Percentiles rank a stretch among this genome's conserved stretches.
These are phyloP conservation scores for Rhingia campestris DNA, from an alignment of 2,888 invertebrate species.

Conservation along the genomic window DNA sequence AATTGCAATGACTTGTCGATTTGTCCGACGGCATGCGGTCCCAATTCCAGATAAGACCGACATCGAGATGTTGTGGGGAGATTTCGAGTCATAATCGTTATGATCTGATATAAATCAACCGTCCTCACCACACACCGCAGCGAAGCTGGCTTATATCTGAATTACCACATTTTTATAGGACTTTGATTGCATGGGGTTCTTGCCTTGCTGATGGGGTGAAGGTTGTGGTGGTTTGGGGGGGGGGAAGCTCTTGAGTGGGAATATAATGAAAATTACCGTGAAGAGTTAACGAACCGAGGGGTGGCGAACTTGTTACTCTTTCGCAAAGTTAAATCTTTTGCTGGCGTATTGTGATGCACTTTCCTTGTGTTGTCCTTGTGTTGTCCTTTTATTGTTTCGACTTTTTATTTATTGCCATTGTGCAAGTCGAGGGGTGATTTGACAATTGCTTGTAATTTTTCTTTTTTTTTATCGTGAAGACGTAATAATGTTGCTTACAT, in stretches of 20 bases:
- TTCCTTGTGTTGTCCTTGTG: constrained; percentile 19
- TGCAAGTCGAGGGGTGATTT: constrained; percentile 30
- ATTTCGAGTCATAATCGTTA: constrained; percentile 72
- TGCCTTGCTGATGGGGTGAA: constrained; percentile 6
- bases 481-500: constrained; percentile 16
- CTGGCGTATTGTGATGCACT: constrained; percentile 57
- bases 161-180: constrained; percentile 69
- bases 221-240: constrained; percentile 1
- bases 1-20: constrained; percentile 70
- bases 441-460: constrained; percentile 61
- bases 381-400: constrained; percentile 33
- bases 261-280: constrained; percentile 76
- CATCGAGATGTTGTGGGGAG: constrained; percentile 51
- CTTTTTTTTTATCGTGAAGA: constrained; percentile 22
- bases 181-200: constrained; percentile 57
- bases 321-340: constrained; percentile 56
- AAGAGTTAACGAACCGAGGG: constrained; percentile 80
- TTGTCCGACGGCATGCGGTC: constrained; percentile 58
- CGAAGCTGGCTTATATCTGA: constrained; percentile 18
- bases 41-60: not conserved
- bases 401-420: constrained; percentile 63
- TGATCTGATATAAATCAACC: constrained; percentile 70
- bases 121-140: constrained; percentile 6
- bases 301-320: constrained; percentile 76
- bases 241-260: constrained; percentile 38